Evolutionary conservation across 2,113 vertebrate species (phyloP).

Genomic region (Progne subis): DNA sequence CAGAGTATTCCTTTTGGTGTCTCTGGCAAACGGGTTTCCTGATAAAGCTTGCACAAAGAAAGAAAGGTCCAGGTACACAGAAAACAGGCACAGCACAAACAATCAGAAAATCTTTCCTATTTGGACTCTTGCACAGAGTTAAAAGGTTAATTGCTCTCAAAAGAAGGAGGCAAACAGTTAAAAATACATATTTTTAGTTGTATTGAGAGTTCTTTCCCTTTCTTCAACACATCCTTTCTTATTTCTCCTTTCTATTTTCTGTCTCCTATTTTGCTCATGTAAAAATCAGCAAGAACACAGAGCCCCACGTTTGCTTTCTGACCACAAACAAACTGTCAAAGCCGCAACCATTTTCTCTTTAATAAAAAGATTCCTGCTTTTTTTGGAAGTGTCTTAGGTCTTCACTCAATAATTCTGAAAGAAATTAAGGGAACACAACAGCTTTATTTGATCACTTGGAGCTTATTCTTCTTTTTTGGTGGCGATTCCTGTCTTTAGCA

Average conservation of each 20-base stretch:
- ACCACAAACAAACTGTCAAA: not conserved
- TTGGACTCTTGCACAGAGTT: not conserved
- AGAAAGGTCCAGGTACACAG: not conserved
- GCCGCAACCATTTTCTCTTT: not conserved
- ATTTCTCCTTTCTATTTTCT: not conserved
- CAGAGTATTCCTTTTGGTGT: not conserved
- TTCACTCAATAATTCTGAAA: not conserved
- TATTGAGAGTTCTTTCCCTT: not conserved
- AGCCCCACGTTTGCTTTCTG: not conserved
- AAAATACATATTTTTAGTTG: not conserved
- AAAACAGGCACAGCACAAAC: not conserved
- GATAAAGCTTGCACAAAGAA: not conserved
- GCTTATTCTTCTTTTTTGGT: not conserved
- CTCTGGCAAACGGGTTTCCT: not conserved
- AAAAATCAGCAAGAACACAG: not conserved
- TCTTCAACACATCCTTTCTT: not conserved
- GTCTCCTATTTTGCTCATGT: not conserved
- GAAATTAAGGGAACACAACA: not conserved
- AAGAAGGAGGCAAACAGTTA: not conserved
- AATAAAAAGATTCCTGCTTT: not conserved
- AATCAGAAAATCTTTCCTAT: not conserved
- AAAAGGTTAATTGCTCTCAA: not conserved
- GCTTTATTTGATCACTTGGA: not conserved
- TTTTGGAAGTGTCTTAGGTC: not conserved
- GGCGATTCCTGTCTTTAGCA: not conserved